Conservation (phyloP, 2,888 invertebrate genomes). For the Sarcophaga subvicina region DNA sequence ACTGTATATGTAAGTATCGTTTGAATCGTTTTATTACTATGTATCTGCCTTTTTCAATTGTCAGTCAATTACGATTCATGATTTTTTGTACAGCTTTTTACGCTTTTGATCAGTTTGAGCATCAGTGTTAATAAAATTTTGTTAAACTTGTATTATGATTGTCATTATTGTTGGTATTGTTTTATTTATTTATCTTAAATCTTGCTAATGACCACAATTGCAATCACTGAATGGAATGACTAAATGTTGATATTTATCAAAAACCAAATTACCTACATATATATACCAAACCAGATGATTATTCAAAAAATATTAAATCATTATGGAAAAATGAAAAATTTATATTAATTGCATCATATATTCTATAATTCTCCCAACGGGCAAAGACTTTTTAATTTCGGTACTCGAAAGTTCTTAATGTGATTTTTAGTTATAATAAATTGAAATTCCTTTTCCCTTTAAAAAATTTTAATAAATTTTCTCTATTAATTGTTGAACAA, state of each 20-base stretch:
- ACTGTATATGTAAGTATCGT: neutral
- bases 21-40: constrained; percentile 15
- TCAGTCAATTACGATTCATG: constrained; percentile 34
- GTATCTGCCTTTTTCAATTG: constrained; percentile 29
- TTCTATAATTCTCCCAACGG: constrained; percentile 25
- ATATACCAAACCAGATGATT: neutral
- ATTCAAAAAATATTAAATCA: neutral
- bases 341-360: neutral
- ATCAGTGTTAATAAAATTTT: constrained; percentile 61
- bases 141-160: constrained; percentile 39
- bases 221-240: constrained; percentile 30
- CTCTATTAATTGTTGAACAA: no score
- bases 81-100: constrained; percentile 31
- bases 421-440: no score
- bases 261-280: neutral
- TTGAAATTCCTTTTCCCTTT: no score
- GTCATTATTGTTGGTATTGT: constrained; percentile 23
- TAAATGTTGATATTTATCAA: neutral
- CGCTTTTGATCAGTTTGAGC: constrained; percentile 32
- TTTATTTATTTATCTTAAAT: constrained; percentile 50
- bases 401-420: no score
- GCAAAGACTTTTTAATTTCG: neutral
- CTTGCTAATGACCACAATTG: constrained; percentile 38
- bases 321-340: constrained; percentile 8
- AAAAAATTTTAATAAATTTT: no score